Percentiles rank a stretch among this genome's conserved stretches.
phyloP scores from a whole-genome alignment of 1,140 invertebrate species.

The Melipona quadrifasciata region DNA sequence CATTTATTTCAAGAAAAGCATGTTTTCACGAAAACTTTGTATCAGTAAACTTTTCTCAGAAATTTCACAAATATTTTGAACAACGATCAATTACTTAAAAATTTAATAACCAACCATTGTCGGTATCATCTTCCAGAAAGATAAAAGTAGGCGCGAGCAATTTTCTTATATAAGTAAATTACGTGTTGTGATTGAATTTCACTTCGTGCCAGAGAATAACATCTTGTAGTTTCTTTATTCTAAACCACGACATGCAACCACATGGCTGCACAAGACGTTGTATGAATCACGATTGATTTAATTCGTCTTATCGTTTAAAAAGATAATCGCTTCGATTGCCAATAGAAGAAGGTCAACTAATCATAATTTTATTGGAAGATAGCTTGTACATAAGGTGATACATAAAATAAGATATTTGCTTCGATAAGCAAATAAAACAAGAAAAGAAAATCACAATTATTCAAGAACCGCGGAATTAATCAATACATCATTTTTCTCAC shows the following conservation, averaged over 20 bases:
- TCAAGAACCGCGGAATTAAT: not conserved
- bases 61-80: too few relatives aligned
- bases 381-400: not conserved
- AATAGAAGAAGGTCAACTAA: slow-evolving; percentile 30
- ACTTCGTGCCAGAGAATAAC: not conserved
- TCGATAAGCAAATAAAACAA: not conserved
- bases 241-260: slow-evolving; percentile 24
- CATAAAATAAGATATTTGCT: not conserved
- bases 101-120: not conserved
- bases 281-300: slow-evolving; percentile 36
- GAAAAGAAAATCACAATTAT: not conserved
- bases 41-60: too few relatives aligned
- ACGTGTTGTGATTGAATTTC: not conserved
- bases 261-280: slow-evolving; percentile 7
- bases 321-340: slow-evolving; percentile 21
- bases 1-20: too few relatives aligned
- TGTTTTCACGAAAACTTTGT: too few relatives aligned
- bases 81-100: not conserved
- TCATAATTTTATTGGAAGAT: slow-evolving; percentile 5
- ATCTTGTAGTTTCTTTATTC: slow-evolving; percentile 3
- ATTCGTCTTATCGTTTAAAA: slow-evolving; percentile 48
- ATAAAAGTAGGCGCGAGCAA: not conserved
- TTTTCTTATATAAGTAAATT: slow-evolving; percentile 3
- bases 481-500: not conserved
- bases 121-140: not conserved